Percentiles rank a stretch among this genome's conserved stretches.
phyloP scores from a whole-genome alignment of 2,888 invertebrate genomes.

The Harpalus rufipes region DNA sequence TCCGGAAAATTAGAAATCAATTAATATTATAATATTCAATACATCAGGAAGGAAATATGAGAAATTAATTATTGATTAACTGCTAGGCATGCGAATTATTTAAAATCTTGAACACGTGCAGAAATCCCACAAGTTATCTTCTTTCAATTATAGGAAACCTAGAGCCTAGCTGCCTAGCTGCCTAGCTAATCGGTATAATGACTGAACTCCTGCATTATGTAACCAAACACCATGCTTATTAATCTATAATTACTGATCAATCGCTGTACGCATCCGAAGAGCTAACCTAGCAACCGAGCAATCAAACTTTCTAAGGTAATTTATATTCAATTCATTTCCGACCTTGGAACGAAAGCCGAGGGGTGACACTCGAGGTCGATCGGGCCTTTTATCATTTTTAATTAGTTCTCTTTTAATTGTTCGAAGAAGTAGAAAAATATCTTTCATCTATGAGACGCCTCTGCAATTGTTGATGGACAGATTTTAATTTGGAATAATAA shows the following conservation, averaged over 20 bases:
- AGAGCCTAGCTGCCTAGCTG: not conserved
- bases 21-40: not conserved
- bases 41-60: not conserved
- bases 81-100: not conserved
- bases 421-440: slow-evolving; percentile 20
- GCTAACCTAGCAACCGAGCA: not conserved
- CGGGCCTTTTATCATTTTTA: slow-evolving; percentile 67
- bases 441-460: slow-evolving; percentile 28
- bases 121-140: slow-evolving; percentile 4
- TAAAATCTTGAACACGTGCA: slow-evolving; percentile 25
- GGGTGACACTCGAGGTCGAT: slow-evolving; percentile 62
- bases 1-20: not conserved
- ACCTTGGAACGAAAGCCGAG: slow-evolving; percentile 24
- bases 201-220: slow-evolving; percentile 29
- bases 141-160: not conserved
- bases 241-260: slow-evolving; percentile 64
- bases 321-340: slow-evolving; percentile 53
- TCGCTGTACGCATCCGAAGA: not conserved
- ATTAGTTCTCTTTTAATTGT: slow-evolving; percentile 66
- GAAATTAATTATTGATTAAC: not conserved
- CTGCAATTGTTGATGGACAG: slow-evolving; percentile 38
- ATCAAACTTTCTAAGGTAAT: slow-evolving; percentile 59
- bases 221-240: slow-evolving; percentile 40
- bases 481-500: slow-evolving; percentile 53
- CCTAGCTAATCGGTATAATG: slow-evolving; percentile 22